Evolutionary conservation across 2,113 vertebrate genomes (phyloP), one percentile per base, ranked within the genome.

Genomic region (Loxodonta africana): DNA sequence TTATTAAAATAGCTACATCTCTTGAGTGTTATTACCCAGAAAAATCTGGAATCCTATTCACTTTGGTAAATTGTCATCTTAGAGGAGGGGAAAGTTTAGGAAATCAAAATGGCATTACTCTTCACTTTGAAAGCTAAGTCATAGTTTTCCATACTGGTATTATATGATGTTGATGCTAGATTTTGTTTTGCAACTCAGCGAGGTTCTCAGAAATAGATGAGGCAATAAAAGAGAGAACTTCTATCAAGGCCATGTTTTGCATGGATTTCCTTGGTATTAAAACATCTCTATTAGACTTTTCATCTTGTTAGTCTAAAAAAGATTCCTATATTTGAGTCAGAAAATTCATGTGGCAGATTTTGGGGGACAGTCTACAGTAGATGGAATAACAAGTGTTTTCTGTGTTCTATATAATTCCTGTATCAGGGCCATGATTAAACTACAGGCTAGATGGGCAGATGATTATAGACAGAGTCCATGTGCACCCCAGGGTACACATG

Each of bases 41-140:
- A 96, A 97, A 74, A 86, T 71, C 57, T 73, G 44, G 33, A 95
- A 74, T 77, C 44, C 12, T 83, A 33, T 78, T 97, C 69, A 76
- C 8, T n/a, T 65, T 96, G 26, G 17, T 44, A 76, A 25, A 76
- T 76, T 41, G 20, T 76, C 26, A 71, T 87, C 60, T 88, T 37
- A 30, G 41, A 74, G 14, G 5, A 10, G 17, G 12, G 23, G 53
- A 80, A 62, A 28, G 6, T 87, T 90, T 7, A 83, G 30, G 90
- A 96, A 95, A 88, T 92, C 33, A 91, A 93, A 67, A 51, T 92
- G 62, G 11, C 17, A 74, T 81, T 94, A 65, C 37, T 92, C 46
- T 94, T 94, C 83, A 82, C 37, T 37, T 37, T 90, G 88, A 25
- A 90, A 71, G 53, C 46, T 2, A 85, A 90, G 48, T 67, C 67